phyloP scores from a whole-genome alignment of 2,888 invertebrate genomes.

The Rhingia rostrata region DNA sequence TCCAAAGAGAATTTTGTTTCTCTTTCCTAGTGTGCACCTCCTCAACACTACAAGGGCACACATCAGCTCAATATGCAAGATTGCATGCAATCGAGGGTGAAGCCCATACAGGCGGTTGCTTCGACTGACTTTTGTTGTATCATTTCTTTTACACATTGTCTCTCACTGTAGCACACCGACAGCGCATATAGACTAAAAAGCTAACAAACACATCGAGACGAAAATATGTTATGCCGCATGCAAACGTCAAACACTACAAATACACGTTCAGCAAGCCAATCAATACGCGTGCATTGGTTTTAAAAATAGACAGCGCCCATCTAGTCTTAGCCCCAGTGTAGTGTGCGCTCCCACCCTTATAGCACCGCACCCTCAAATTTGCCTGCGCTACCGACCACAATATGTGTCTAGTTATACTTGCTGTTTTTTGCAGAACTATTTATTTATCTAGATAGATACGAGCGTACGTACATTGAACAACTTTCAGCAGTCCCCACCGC shows the following conservation, averaged over 20 bases:
- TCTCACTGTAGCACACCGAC: slow-evolving; percentile 5
- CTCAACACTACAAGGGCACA: slow-evolving; percentile 18
- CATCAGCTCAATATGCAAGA: slow-evolving; percentile 42
- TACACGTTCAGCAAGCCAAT: slow-evolving; percentile 53
- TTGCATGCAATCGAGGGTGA: slow-evolving; percentile 45
- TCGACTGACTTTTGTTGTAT: neutral
- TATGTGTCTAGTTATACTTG: neutral
- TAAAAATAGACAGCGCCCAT: slow-evolving; percentile 73
- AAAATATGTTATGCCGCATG: slow-evolving; percentile 28
- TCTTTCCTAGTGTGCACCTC: neutral
- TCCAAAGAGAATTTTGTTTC: slow-evolving; percentile 11
- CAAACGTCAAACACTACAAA: slow-evolving; percentile 60
- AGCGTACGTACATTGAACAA: neutral
- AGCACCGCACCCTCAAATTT: slow-evolving; percentile 38
- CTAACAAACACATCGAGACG: slow-evolving; percentile 33
- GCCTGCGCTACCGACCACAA: neutral
- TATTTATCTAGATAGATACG: slow-evolving; percentile 6
- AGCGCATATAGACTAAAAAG: slow-evolving; percentile 18
- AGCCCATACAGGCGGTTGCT: slow-evolving; percentile 11
- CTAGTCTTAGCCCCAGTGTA: slow-evolving; percentile 58
- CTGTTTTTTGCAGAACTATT: slow-evolving; percentile 48
- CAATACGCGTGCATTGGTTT: slow-evolving; percentile 72
- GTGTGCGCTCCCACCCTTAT: slow-evolving; percentile 51
- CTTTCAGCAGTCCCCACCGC: neutral
- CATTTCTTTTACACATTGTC: slow-evolving; percentile 11